These are phyloP conservation scores for Cygnus buccinator DNA, from an alignment of 2,113 vertebrate genomes.

Conservation along the genomic window DNA sequence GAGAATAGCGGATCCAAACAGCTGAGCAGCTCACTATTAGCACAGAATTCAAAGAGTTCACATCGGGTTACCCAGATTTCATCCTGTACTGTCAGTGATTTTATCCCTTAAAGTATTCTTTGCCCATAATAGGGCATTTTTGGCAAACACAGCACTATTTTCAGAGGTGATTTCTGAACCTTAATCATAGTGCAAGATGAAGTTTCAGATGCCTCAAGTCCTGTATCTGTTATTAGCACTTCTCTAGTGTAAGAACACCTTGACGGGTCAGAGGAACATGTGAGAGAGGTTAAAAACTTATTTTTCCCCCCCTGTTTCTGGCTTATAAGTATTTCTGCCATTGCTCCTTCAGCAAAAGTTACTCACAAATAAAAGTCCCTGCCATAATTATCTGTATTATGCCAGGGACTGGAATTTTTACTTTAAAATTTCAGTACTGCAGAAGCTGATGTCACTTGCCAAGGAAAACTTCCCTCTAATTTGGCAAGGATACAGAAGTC, in stretches of 20 bases:
- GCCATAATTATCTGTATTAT: background rate
- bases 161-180: background rate
- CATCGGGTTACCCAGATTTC: background rate
- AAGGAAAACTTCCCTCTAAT: conserved; percentile 1
- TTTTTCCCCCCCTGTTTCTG: too few species aligned
- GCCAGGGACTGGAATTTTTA: background rate
- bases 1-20: background rate
- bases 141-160: background rate
- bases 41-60: background rate
- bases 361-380: background rate
- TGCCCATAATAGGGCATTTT: background rate
- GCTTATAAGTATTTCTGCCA: background rate
- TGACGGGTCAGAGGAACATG: background rate
- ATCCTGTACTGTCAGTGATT: background rate
- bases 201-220: background rate
- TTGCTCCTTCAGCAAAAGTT: background rate
- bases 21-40: background rate
- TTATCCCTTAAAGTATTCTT: background rate
- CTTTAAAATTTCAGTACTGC: background rate
- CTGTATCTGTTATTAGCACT: background rate
- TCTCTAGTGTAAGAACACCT: background rate
- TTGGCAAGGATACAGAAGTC: background rate
- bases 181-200: background rate
- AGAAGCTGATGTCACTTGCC: background rate
- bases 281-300: background rate